phyloP scores from a whole-genome alignment of 2,113 vertebrate species.

The Rutilus rutilus region DNA sequence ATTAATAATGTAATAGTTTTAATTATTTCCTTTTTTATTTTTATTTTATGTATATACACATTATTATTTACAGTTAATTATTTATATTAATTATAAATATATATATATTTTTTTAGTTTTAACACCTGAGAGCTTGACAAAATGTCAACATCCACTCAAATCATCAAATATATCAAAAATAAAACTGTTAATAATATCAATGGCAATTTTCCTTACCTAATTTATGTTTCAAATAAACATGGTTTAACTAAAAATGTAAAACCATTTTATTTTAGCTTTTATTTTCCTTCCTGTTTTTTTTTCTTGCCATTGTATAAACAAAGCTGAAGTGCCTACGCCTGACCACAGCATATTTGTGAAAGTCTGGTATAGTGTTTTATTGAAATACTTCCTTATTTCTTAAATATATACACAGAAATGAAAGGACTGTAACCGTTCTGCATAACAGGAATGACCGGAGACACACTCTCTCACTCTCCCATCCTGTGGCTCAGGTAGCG shows the following conservation, averaged over 20 bases:
- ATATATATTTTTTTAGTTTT: background rate
- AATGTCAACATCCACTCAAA: background rate
- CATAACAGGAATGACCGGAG: slow-evolving; percentile 20
- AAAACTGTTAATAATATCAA: too few relatives aligned
- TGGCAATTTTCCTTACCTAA: background rate
- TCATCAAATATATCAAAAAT: too few relatives aligned
- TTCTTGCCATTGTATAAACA: background rate
- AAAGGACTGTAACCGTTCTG: background rate
- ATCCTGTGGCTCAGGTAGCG: background rate
- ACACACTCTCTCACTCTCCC: slow-evolving; percentile 9
- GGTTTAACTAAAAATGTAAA: background rate
- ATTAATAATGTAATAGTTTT: too few relatives aligned
- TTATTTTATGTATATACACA: too few relatives aligned
- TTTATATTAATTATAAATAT: background rate
- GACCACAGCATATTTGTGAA: background rate
- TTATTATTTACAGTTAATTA: background rate
- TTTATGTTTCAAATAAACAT: background rate
- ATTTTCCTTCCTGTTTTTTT: background rate
- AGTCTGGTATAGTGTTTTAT: background rate
- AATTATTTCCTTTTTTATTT: too few relatives aligned
- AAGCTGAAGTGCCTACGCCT: background rate
- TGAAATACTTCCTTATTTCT: background rate
- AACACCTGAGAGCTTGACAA: background rate
- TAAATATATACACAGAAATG: background rate
- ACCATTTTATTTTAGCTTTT: background rate